Conservation (phyloP, 2,888 invertebrate species). For the Drosophila kanekoi region DNA sequence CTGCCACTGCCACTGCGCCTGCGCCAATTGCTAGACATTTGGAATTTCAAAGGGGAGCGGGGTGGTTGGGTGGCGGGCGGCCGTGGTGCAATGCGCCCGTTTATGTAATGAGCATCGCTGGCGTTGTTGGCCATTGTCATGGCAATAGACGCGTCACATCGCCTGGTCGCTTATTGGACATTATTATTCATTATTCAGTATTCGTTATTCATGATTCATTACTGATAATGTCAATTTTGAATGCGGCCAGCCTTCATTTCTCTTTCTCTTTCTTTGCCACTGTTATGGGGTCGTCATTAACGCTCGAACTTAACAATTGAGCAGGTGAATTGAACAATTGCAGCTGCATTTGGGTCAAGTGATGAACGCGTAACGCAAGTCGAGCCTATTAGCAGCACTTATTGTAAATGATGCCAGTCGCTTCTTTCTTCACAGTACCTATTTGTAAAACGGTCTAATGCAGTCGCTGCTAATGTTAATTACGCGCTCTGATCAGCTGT, state of each 20-base stretch:
- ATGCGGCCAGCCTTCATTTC: constrained; percentile 20
- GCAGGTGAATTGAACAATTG: constrained; percentile 24
- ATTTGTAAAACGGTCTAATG: background rate
- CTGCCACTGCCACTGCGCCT: constrained; percentile 26
- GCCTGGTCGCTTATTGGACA: constrained; percentile 56
- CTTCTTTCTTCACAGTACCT: background rate
- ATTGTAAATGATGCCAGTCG: constrained; percentile 2
- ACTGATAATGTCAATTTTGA: constrained; percentile 44
- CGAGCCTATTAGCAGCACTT: constrained; percentile 35
- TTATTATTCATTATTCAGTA: constrained; percentile 66
- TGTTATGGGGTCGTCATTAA: constrained; percentile 50
- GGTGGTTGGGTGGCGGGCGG: no score
- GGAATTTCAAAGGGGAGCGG: background rate
- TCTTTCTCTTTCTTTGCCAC: constrained; percentile 7
- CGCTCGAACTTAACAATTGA: constrained; percentile 33
- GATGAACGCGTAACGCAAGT: constrained; percentile 42
- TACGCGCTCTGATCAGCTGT: background rate
- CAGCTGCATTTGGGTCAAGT: constrained; percentile 43
- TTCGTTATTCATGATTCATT: constrained; percentile 38
- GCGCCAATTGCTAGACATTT: constrained; percentile 27
- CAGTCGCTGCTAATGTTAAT: background rate
- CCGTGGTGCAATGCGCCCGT: constrained; percentile 57
- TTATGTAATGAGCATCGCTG: constrained; percentile 66
- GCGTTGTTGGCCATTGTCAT: constrained; percentile 23
- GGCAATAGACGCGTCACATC: constrained; percentile 8